A percentile compares a stretch with the other conserved stretches of the same genome.
Evolutionary conservation across 2,888 invertebrate genomes (phyloP).

Genomic region (Tetanocera ferruginea): DNA sequence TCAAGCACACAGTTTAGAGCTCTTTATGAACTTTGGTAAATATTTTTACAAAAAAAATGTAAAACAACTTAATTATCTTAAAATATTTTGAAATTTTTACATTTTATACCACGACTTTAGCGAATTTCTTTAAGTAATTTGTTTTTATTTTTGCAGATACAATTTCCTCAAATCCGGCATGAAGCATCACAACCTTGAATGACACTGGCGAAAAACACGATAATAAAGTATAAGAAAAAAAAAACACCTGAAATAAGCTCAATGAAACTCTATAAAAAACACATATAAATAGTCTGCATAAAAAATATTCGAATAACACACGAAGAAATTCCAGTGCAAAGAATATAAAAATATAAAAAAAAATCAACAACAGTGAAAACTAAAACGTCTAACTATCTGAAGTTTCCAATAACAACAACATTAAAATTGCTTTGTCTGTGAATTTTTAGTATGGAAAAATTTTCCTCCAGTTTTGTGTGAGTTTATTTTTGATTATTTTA

Average conservation of each 20-base stretch:
- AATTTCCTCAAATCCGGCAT: not conserved
- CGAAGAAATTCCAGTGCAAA: conserved; percentile 1
- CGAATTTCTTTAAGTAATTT: not conserved
- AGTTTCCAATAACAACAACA: not conserved
- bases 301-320: not conserved
- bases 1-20: too few relatives aligned
- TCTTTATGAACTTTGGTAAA: too few relatives aligned
- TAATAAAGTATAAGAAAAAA: not conserved
- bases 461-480: not conserved
- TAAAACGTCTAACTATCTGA: not conserved
- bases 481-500: conserved; percentile 11
- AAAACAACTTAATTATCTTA: too few relatives aligned
- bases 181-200: too few relatives aligned
- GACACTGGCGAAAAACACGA: not conserved
- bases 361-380: not conserved
- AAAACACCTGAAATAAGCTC: not conserved
- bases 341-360: not conserved
- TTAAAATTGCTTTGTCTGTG: not conserved
- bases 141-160: not conserved
- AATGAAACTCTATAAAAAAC: not conserved
- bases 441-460: conserved; percentile 1
- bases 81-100: too few relatives aligned
- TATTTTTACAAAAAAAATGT: too few relatives aligned
- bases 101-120: too few relatives aligned
- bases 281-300: not conserved